Evolutionary conservation across 30 jellyfish, hydroid and myxozoan species (phyloP).

Genomic region (Mastigias papua): DNA sequence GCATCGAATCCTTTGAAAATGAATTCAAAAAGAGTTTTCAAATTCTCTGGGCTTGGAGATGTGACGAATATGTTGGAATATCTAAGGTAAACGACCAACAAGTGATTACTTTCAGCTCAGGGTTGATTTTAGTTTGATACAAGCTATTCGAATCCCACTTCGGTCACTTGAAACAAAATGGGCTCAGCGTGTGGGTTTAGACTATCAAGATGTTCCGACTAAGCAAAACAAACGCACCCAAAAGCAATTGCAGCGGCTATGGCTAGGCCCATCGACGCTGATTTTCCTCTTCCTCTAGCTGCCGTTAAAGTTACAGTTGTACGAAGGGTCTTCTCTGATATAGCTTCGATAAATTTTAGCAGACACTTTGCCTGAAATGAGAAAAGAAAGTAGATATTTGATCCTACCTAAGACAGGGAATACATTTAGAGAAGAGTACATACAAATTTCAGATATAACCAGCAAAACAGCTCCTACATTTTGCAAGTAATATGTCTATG

Average conservation of each 20-base stretch:
- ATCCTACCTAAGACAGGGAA: too few species aligned
- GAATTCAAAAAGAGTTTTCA: slow-evolving; percentile 95
- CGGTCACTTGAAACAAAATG: too few species aligned
- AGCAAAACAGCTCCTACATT: too few species aligned
- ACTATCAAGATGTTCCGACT: too few species aligned
- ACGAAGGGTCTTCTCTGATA: slow-evolving; percentile 93
- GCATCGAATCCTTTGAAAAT: slow-evolving; percentile 96
- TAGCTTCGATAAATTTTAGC: slow-evolving; percentile 90
- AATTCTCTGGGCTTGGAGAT: slow-evolving; percentile 98
- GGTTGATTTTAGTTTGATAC: too few species aligned
- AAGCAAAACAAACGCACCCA: too few species aligned
- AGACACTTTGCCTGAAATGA: slow-evolving; percentile 84
- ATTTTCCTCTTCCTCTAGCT: slow-evolving; percentile 99
- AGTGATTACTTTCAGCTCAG: neutral
- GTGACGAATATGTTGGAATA: slow-evolving; percentile 97
- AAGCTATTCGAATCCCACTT: too few species aligned
- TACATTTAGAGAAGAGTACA: too few species aligned
- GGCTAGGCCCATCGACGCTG: slow-evolving; percentile 97
- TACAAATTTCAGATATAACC: too few species aligned
- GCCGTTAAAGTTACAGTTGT: slow-evolving; percentile 96
- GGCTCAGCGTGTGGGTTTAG: too few species aligned
- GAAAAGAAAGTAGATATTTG: neutral
- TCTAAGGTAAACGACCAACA: slow-evolving; percentile 18
- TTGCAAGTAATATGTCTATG: too few species aligned
- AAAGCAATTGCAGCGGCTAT: slow-evolving; percentile 96